Conservation (phyloP, 35 echinoderm and acorn worm genomes). For the Strongylocentrotus purpuratus region DNA sequence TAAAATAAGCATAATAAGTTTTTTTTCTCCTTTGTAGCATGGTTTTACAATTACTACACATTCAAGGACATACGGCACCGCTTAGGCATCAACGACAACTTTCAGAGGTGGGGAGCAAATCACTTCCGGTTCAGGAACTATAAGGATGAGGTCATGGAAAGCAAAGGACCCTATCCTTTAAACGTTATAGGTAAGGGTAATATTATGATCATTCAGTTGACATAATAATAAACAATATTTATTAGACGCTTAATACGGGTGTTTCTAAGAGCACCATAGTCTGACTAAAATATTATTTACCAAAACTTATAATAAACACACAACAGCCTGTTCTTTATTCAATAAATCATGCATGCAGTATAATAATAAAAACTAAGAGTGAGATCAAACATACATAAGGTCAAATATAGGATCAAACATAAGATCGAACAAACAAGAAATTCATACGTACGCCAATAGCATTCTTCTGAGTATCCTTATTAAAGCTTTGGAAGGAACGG, state of each 20-base stretch:
- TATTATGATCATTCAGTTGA: background rate
- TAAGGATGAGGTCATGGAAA: slow-evolving; percentile 73
- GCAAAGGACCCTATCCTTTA: slow-evolving; percentile 79
- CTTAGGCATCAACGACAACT: slow-evolving; percentile 74
- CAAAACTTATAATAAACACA: no score
- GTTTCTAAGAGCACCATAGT: no score
- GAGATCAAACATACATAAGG: no score
- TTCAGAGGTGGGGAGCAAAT: slow-evolving; percentile 66
- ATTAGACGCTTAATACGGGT: no score
- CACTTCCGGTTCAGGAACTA: slow-evolving; percentile 86
- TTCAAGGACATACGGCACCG: slow-evolving; percentile 69
- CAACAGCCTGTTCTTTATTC: no score
- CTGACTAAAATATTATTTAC: no score
- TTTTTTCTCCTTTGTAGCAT: slow-evolving; percentile 53
- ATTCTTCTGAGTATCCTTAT: no score
- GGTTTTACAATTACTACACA: slow-evolving; percentile 90
- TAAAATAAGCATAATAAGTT: background rate
- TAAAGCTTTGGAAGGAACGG: no score
- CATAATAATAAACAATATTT: background rate
- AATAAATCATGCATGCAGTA: no score
- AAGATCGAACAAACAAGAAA: no score
- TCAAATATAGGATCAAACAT: no score
- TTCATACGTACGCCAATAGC: background rate
- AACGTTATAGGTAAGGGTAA: slow-evolving; percentile 83
- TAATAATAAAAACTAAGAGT: no score